Evolutionary conservation across 2,888 invertebrate species (phyloP), one percentile per base, ranked within the genome.

Genomic region (Clanis bilineata): DNA sequence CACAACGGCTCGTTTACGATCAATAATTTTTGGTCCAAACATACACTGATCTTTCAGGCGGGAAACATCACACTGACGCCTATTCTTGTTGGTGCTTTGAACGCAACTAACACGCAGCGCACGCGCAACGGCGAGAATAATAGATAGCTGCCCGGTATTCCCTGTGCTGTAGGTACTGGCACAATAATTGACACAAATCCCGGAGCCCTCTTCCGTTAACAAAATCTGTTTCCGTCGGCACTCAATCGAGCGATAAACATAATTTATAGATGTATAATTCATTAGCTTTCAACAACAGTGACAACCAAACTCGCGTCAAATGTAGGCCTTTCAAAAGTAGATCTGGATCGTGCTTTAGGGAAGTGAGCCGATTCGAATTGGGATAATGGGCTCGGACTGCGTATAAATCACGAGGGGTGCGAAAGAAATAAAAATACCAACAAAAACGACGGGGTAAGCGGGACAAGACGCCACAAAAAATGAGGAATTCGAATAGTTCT

Each of bases 21-120:
- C 71, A 75, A 76, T 72, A 71, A 74, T 76, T 74, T n/a, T 68
- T 68, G 70, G 64, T 72, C 72, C 69, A 68, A 73, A 73, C 72
- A 70, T 77, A 77, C 80, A 51, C 51, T 51, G 51, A 51, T 74
- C 69, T 74, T 78, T 73, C 72, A 79, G 80, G 69, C 78, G 78
- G 79, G 74, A 76, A 79, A 78, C 76, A 77, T 77, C 73, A 73
- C 78, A 69, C 72, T 73, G 79, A 84, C 90, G 91, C 86, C 90
- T 89, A 86, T 88, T 86, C 90, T 83, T 85, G 88, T 71, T 83
- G 84, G 85, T 84, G 86, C 76, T 88, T 76, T 82, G 81, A 82
- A 83, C 85, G 82, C 88, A 86, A 92, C 92, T 92, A 86, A 82
- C 82, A 81, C 80, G 82, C 80, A 76, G 73, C 87, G 82, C 83